phyloP scores from a whole-genome alignment of 2,888 invertebrate species.

The Drosophila gaucha region DNA sequence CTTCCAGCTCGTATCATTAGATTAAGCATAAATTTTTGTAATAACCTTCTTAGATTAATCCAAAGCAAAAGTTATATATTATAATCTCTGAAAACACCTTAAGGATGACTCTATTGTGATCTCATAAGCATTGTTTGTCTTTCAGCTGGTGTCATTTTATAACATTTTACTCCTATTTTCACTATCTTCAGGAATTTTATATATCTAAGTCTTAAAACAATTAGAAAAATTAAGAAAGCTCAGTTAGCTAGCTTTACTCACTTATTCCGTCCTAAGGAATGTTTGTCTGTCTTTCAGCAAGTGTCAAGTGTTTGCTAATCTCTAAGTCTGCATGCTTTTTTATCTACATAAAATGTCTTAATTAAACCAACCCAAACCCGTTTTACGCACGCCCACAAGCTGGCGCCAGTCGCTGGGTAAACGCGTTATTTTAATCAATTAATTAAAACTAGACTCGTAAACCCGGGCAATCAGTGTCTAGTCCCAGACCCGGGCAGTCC shows the following conservation, averaged over 20 bases:
- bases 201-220: too few relatives aligned
- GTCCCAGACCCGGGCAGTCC: slow-evolving; percentile 7
- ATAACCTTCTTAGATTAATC: too few relatives aligned
- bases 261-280: background rate
- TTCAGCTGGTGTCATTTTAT: background rate
- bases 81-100: too few relatives aligned
- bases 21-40: too few relatives aligned
- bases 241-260: too few relatives aligned
- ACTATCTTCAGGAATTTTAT: too few relatives aligned
- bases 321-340: background rate
- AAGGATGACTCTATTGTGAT: too few relatives aligned
- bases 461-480: slow-evolving; percentile 46
- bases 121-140: background rate
- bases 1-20: too few relatives aligned
- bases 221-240: too few relatives aligned
- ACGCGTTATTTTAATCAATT: slow-evolving; percentile 73
- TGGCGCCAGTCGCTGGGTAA: slow-evolving; percentile 16
- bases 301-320: background rate
- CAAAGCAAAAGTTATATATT: too few relatives aligned
- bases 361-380: slow-evolving; percentile 25
- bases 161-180: too few relatives aligned
- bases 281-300: background rate
- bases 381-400: slow-evolving; percentile 21
- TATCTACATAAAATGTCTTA: background rate
- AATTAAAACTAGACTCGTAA: slow-evolving; percentile 58